phyloP scores from a whole-genome alignment of 1,140 invertebrate species.

The Glossosoma conforme region DNA sequence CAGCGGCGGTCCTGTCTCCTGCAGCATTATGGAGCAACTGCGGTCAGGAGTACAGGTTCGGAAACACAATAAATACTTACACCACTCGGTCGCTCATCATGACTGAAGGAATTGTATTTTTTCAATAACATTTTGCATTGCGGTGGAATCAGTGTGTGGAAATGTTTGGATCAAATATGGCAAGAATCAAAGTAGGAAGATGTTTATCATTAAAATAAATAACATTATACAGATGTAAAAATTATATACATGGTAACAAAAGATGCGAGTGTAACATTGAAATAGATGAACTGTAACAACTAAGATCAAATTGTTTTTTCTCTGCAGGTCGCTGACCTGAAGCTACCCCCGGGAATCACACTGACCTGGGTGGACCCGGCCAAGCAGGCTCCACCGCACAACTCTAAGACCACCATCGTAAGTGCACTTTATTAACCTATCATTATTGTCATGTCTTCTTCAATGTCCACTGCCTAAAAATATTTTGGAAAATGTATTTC shows the following conservation, averaged over 20 bases:
- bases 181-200: too few species aligned
- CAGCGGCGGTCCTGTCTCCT: slow-evolving; percentile 34
- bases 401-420: slow-evolving; percentile 18
- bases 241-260: too few species aligned
- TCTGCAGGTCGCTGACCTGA: slow-evolving; percentile 61
- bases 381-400: slow-evolving; percentile 42
- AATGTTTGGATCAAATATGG: too few species aligned
- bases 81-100: too few species aligned
- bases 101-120: neutral
- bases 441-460: neutral
- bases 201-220: too few species aligned
- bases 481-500: neutral
- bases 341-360: slow-evolving; percentile 75
- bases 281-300: too few species aligned
- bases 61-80: slow-evolving; percentile 9
- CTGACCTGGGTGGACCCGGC: slow-evolving; percentile 70
- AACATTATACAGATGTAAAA: too few species aligned
- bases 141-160: neutral
- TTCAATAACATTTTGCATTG: neutral
- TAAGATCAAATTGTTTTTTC: too few species aligned
- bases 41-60: slow-evolving; percentile 54
- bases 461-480: neutral
- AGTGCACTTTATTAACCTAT: slow-evolving; percentile 2
- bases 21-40: slow-evolving; percentile 57
- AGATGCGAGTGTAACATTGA: too few species aligned